Percentiles rank a stretch among this genome's conserved stretches.
phyloP scores from a whole-genome alignment of 2,113 vertebrate genomes.

The Gasterosteus aculeatus region DNA sequence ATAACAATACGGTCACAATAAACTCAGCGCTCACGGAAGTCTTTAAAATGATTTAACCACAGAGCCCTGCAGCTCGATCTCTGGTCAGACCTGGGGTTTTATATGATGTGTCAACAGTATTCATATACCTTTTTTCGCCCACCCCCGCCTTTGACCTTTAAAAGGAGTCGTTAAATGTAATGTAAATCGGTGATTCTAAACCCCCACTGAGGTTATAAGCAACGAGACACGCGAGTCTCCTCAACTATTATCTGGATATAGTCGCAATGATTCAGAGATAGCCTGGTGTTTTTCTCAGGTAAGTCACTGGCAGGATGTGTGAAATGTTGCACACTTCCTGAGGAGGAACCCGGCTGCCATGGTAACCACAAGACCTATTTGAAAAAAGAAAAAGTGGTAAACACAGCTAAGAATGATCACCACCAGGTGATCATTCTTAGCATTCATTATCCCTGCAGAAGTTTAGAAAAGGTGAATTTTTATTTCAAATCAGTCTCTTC shows the following conservation, averaged over 20 bases:
- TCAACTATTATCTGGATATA: background rate
- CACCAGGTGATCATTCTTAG: constrained; percentile 12
- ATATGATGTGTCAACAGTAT: constrained; percentile 11
- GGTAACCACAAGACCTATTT: constrained; percentile 42
- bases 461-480: background rate
- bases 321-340: constrained; percentile 74
- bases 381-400: constrained; percentile 17
- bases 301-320: constrained; percentile 36
- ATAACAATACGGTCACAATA: constrained; percentile 24
- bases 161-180: background rate
- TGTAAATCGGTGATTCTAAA: constrained; percentile 12
- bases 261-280: background rate
- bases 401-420: background rate
- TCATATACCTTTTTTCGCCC: constrained; percentile 7
- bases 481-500: background rate
- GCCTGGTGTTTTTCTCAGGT: constrained; percentile 17
- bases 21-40: constrained; percentile 10
- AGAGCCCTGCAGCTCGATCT: background rate
- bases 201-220: background rate
- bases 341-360: constrained; percentile 38
- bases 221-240: background rate
- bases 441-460: constrained; percentile 13
- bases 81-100: constrained; percentile 3
- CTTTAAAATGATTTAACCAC: constrained; percentile 35
- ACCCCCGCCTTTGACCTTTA: constrained; percentile 13